These are phyloP conservation scores for Dasypolia templi DNA, from an alignment of 2,888 invertebrate genomes.

Conservation along the genomic window DNA sequence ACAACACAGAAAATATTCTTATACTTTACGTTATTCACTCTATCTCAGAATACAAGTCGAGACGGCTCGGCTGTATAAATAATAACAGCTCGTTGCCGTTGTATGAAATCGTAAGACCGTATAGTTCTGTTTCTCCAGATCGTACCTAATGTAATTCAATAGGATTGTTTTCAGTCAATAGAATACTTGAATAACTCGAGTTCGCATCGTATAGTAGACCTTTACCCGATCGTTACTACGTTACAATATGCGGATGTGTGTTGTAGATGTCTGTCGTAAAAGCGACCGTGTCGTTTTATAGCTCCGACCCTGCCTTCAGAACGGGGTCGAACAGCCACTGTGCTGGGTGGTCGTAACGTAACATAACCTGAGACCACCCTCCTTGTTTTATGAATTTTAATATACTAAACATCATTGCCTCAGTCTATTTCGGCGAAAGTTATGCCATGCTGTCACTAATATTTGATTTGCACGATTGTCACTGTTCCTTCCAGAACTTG, in stretches of 20 bases:
- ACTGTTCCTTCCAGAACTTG: not conserved
- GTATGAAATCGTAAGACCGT: conserved; percentile 62
- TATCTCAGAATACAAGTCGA: conserved; percentile 33
- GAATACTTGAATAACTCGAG: conserved; percentile 79
- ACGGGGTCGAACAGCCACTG: conserved; percentile 74
- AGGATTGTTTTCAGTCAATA: conserved; percentile 72
- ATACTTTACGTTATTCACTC: conserved; percentile 50
- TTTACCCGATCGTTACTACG: conserved; percentile 77
- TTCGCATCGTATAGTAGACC: conserved; percentile 79
- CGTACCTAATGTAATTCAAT: conserved; percentile 68
- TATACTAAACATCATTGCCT: conserved; percentile 73
- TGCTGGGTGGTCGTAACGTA: conserved; percentile 79
- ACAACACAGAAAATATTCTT: conserved; percentile 44
- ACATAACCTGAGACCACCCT: conserved; percentile 81
- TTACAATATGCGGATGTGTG: conserved; percentile 76
- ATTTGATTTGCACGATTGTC: conserved; percentile 17
- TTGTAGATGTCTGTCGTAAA: conserved; percentile 82
- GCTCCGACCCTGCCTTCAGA: conserved; percentile 71
- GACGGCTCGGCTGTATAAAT: conserved; percentile 58
- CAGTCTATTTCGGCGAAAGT: conserved; percentile 63
- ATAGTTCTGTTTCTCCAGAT: conserved; percentile 63
- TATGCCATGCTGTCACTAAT: conserved; percentile 26
- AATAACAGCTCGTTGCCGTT: conserved; percentile 52
- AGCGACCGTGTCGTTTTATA: conserved; percentile 82
- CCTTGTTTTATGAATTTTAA: conserved; percentile 80